Percentiles rank a stretch among this genome's conserved stretches.
phyloP scores from a whole-genome alignment of 2,888 invertebrate species.

The Callyntrura sp. region DNA sequence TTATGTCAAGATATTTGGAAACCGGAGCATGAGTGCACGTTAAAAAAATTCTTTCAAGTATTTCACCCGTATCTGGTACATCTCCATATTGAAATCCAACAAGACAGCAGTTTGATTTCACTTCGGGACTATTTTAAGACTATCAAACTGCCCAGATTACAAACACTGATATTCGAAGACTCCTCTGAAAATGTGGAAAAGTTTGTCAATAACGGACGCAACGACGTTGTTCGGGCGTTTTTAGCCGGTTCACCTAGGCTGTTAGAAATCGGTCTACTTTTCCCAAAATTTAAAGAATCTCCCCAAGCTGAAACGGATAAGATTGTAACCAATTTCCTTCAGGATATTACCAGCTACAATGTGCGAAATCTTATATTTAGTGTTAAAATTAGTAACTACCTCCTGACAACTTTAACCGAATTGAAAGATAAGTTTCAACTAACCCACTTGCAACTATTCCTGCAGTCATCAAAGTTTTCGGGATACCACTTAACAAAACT shows the following conservation, averaged over 20 bases:
- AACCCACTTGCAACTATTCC: conserved; percentile 67
- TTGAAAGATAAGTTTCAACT: conserved; percentile 64
- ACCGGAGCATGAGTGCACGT: conserved; percentile 67
- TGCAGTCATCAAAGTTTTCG: conserved; percentile 72
- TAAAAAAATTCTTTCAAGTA: conserved; percentile 72
- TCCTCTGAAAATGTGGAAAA: conserved; percentile 60
- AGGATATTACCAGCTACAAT: conserved; percentile 45
- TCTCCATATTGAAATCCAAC: conserved; percentile 70
- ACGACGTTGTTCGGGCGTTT: conserved; percentile 63
- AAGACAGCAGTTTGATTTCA: conserved; percentile 70
- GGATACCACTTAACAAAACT: conserved; percentile 60
- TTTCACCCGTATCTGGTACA: conserved; percentile 70
- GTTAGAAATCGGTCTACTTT: conserved; percentile 62
- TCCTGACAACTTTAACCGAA: conserved; percentile 56
- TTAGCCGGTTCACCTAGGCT: conserved; percentile 59
- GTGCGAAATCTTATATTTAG: conserved; percentile 70
- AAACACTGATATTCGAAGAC: conserved; percentile 72
- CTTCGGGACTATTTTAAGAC: conserved; percentile 71
- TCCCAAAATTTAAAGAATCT: conserved; percentile 71
- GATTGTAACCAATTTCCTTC: conserved; percentile 60
- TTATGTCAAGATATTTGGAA: conserved; percentile 73
- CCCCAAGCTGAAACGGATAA: conserved; percentile 58
- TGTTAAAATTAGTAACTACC: conserved; percentile 67
- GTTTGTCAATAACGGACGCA: conserved; percentile 68
- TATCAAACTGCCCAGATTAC: conserved; percentile 63